These are phyloP conservation scores for Apistogramma diplotaenia DNA, from an alignment of 2,113 vertebrate genomes.

Conservation along the genomic window DNA sequence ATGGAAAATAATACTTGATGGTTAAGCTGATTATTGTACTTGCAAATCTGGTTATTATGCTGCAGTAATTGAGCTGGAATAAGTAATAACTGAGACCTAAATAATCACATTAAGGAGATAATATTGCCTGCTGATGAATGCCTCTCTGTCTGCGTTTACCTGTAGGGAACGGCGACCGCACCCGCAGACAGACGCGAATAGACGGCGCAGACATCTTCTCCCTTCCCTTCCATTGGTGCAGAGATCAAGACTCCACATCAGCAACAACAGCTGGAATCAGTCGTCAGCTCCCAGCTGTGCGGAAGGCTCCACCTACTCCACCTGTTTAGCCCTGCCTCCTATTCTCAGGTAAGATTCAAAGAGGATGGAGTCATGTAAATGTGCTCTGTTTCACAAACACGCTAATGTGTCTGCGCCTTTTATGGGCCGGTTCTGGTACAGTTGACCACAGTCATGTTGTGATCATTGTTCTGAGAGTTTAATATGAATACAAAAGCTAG, in stretches of 20 bases:
- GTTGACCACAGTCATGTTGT: background rate
- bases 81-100: background rate
- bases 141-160: background rate
- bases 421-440: background rate
- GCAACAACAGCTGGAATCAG: slow-evolving; percentile 31
- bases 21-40: slow-evolving; percentile 20
- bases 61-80: slow-evolving; percentile 11
- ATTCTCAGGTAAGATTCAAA: slow-evolving; percentile 62
- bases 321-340: slow-evolving; percentile 29
- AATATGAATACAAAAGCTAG: background rate
- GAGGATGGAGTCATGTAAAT: background rate
- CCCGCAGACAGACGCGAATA: slow-evolving; percentile 58
- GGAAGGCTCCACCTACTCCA: slow-evolving; percentile 40
- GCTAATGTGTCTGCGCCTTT: background rate
- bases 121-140: background rate
- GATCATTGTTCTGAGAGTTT: background rate
- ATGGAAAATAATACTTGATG: slow-evolving; percentile 11
- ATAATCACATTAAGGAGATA: background rate
- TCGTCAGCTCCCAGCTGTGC: slow-evolving; percentile 54
- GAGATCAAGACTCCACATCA: slow-evolving; percentile 44
- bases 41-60: background rate
- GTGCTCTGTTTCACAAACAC: background rate
- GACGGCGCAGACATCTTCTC: slow-evolving; percentile 35
- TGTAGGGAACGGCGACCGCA: slow-evolving; percentile 75
- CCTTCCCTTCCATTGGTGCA: slow-evolving; percentile 43